Evolutionary conservation across 2,888 invertebrate genomes (phyloP).

Genomic region (Pseudococcus longispinus): DNA sequence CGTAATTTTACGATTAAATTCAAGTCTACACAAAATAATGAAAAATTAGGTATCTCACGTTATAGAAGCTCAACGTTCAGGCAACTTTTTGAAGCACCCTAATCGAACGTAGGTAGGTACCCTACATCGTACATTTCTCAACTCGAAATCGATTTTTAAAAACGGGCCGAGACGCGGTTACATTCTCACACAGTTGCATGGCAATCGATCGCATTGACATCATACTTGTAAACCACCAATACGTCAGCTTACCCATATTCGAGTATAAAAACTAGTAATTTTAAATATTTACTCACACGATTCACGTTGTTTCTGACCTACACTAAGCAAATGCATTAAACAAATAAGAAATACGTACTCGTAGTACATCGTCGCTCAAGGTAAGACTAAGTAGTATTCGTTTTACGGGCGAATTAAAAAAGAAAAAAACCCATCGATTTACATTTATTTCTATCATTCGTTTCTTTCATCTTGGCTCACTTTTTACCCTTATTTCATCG

Average conservation of each 20-base stretch:
- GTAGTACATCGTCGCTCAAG: neutral
- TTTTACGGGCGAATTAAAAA: neutral
- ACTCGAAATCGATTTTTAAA: constrained; percentile 13
- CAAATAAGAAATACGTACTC: neutral
- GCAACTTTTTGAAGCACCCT: neutral
- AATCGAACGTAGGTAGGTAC: neutral
- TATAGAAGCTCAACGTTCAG: neutral
- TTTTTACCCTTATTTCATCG: neutral
- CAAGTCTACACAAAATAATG: neutral
- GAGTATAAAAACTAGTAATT: neutral
- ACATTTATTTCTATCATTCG: neutral
- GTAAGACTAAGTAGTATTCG: neutral
- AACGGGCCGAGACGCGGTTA: neutral
- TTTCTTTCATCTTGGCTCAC: neutral
- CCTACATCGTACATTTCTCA: neutral
- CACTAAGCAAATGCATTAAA: constrained; percentile 26
- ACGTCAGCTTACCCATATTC: constrained; percentile 22
- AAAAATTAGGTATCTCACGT: neutral
- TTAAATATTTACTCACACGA: constrained; percentile 35
- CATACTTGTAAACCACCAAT: neutral
- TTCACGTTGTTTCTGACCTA: constrained; percentile 3
- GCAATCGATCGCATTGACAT: constrained; percentile 6
- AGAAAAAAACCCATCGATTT: neutral
- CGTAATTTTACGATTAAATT: neutral
- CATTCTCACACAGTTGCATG: neutral